Percentiles rank a stretch among this genome's conserved stretches.
Conservation (phyloP, 2,797 vertebrate species). For the Poecilia gillii region DNA sequence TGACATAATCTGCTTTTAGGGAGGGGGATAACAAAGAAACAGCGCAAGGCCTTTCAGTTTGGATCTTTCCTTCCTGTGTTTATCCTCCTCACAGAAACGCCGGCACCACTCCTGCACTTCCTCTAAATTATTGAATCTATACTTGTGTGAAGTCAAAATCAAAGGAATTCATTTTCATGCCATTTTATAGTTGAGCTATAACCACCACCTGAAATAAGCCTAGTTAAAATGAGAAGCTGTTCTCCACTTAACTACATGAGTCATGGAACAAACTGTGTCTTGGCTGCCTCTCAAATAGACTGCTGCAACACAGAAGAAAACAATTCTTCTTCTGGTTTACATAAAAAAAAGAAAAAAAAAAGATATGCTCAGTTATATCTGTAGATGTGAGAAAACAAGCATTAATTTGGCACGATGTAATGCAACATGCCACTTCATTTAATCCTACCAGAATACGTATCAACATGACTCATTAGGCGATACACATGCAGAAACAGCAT, state of each 20-base stretch:
- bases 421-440: conserved; percentile 1
- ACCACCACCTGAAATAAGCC: conserved; percentile 32
- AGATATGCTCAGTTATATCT: neutral
- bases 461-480: conserved; percentile 58
- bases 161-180: neutral
- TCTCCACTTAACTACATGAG: conserved; percentile 52
- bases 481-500: conserved; percentile 68
- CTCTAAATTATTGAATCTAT: conserved; percentile 39
- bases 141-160: conserved; percentile 16
- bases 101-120: conserved; percentile 17
- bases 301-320: conserved; percentile 34
- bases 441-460: conserved; percentile 29
- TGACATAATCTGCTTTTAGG: neutral
- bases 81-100: conserved; percentile 15
- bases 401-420: conserved; percentile 10
- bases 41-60: conserved; percentile 23
- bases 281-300: conserved; percentile 36
- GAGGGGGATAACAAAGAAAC: neutral
- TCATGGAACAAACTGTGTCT: conserved; percentile 56
- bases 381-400: conserved; percentile 1
- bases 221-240: conserved; percentile 15
- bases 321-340: conserved; percentile 15
- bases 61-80: conserved; percentile 27
- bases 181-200: conserved; percentile 28
- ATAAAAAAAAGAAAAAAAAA: neutral